These are phyloP conservation scores for Petrolisthes manimaculis DNA, from an alignment of 2,888 invertebrate species.

Conservation along the genomic window DNA sequence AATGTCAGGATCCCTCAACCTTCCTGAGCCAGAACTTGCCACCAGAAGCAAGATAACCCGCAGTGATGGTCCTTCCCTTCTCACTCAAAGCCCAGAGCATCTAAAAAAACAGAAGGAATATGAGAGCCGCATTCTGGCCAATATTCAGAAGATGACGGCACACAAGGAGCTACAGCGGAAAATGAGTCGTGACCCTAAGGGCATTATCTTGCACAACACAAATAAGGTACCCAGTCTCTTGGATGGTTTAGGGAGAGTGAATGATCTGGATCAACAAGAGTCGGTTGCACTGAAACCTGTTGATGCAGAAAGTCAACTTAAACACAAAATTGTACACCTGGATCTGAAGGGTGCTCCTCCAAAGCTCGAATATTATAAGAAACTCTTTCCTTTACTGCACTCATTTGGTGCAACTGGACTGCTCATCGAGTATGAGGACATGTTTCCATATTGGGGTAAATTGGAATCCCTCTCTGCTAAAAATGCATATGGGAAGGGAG, in stretches of 20 bases:
- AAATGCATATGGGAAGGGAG: conserved; percentile 70
- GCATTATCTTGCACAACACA: conserved; percentile 60
- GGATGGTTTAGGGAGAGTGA: conserved; percentile 44
- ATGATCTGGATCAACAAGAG: conserved; percentile 38
- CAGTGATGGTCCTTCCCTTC: conserved; percentile 9
- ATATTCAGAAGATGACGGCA: conserved; percentile 49
- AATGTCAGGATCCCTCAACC: conserved; percentile 1
- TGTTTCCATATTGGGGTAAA: conserved; percentile 74
- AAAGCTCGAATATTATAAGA: conserved; percentile 70
- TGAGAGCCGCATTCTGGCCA: conserved; percentile 50
- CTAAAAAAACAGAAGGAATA: conserved; percentile 53
- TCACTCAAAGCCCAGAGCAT: conserved; percentile 54
- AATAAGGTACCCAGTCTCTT: conserved; percentile 42
- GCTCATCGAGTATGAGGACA: conserved; percentile 77
- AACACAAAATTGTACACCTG: conserved; percentile 73
- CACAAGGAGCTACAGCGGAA: conserved; percentile 46
- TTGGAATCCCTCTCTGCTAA: conserved; percentile 69
- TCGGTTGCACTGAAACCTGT: conserved; percentile 31
- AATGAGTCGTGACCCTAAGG: conserved; percentile 58
- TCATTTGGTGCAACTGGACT: conserved; percentile 72
- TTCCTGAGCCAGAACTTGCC: not conserved
- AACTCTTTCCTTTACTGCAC: conserved; percentile 66
- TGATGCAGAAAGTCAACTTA: conserved; percentile 63
- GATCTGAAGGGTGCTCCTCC: conserved; percentile 74
- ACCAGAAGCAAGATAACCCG: not conserved